Conservation (phyloP, 30 jellyfish, hydroid and myxozoan species). For the Chrysaora quinquecirrha region DNA sequence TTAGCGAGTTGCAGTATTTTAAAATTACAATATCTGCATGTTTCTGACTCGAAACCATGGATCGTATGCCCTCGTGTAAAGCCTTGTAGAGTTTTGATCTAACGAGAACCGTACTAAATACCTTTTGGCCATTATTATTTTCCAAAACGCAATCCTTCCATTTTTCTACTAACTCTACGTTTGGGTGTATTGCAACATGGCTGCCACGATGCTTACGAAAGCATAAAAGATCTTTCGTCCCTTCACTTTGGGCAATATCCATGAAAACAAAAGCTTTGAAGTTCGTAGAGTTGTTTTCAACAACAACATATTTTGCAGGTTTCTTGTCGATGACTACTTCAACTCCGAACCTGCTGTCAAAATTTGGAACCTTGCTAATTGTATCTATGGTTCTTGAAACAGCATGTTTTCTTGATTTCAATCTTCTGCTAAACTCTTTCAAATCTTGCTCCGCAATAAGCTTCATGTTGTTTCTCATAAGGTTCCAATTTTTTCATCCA, state of each 20-base stretch:
- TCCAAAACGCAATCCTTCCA: not conserved
- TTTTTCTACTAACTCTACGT: not conserved
- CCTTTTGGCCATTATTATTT: not conserved
- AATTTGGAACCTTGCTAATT: not conserved
- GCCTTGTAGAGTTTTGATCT: not conserved
- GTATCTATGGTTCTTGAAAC: not conserved
- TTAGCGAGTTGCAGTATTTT: not conserved
- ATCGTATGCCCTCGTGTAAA: not conserved
- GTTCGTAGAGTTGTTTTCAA: not conserved
- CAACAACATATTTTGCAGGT: not conserved
- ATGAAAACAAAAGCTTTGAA: not conserved
- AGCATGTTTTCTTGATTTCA: not conserved
- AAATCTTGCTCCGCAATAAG: not conserved
- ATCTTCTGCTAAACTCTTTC: not conserved
- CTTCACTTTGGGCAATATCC: not conserved
- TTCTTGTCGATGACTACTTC: not conserved
- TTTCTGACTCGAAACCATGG: not conserved
- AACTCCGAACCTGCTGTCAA: not conserved
- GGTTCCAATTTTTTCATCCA: too few species aligned
- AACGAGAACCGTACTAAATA: not conserved
- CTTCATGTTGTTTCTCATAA: not conserved
- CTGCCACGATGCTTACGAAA: not conserved
- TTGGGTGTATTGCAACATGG: not conserved
- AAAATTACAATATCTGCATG: not conserved
- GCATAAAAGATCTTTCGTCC: not conserved